Base-by-base conservation (phyloP, 2,888 invertebrate species). In the Cabera pusaria region DNA sequence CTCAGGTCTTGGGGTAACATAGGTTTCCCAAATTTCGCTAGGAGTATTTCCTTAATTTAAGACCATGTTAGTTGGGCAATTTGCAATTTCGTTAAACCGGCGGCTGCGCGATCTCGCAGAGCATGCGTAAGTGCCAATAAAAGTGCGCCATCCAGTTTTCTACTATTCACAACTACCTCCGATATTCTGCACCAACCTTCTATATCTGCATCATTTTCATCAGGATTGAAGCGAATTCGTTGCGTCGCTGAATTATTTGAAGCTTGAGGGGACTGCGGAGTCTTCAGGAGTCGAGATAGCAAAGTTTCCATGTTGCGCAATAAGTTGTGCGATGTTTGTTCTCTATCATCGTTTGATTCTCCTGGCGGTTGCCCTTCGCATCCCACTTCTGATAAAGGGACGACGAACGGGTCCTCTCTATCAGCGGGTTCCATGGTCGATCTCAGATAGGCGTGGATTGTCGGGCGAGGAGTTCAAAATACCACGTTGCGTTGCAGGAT, bases 1-100 rank as follows among this genome's bases (percentile, higher is more conserved):
- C n/a, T n/a, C n/a, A n/a, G n/a, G n/a, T n/a, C n/a, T n/a, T n/a
- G n/a, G n/a, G n/a, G n/a, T n/a, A n/a, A n/a, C n/a, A 45, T 55
- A 0, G 53, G 58, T 19, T 44, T 54, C 0, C 34, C 10, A 34
- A 60, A 59, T 27, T 37, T 59, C 2, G 60, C 51, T 1, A 58
- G 11, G 1, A 60, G 26, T 5, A 17, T 21, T 20, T 62, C 40
- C 18, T 58, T 56, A 1, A 58, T 42, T 4, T 2, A 3, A 4
- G 3, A 1, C 57, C 56, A 59, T 17, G 39, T 21, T 3, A 59
- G 3, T 11, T 56, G 9, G 2, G 26, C 11, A 1, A 28, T n/a
- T 1, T 50, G 5, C n/a, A 59, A 5, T 1, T 49, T 51, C 0
- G 54, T 56, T 0, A 57, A 26, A 19, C 47, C 52, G 0, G 37